A percentile compares a stretch with the other conserved stretches of the same genome.
Conservation (phyloP, 2,888 invertebrate species). For the Orthosia gothica region DNA sequence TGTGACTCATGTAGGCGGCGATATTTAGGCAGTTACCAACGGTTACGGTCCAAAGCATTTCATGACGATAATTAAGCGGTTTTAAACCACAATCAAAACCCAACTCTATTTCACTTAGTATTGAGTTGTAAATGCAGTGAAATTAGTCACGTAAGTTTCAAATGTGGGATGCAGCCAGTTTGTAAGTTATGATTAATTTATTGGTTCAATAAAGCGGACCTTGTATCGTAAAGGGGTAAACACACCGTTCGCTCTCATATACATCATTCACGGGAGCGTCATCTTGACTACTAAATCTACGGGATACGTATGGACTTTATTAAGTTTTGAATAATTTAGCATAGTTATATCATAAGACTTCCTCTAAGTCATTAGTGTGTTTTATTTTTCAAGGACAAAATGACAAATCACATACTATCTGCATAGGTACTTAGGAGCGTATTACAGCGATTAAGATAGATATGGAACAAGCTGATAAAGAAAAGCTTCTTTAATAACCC, state of each 20-base stretch:
- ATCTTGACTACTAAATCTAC: not conserved
- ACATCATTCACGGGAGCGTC: conserved; percentile 37
- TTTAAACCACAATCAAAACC: conserved; percentile 38
- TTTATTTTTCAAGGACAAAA: not conserved
- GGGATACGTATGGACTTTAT: not conserved
- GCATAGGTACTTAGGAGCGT: not conserved
- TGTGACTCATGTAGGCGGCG: conserved; percentile 57
- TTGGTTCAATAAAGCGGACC: conserved; percentile 67
- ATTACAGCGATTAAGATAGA: not conserved
- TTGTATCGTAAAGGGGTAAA: conserved; percentile 52
- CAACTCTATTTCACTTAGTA: not conserved
- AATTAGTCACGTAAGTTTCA: conserved; percentile 58
- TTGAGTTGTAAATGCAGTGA: conserved; percentile 53
- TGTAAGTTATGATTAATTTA: conserved; percentile 76
- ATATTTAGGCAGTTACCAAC: conserved; percentile 68
- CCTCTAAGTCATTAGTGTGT: not conserved
- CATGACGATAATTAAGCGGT: conserved; percentile 70
- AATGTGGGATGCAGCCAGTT: conserved; percentile 70
- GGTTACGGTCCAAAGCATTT: conserved; percentile 71
- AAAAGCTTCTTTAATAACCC: not conserved
- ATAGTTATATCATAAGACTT: conserved; percentile 11
- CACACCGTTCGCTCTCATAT: conserved; percentile 31
- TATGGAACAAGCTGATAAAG: not conserved
- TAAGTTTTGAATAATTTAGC: conserved; percentile 41
- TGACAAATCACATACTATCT: too few relatives aligned